Evolutionary conservation across 2,888 invertebrate genomes (phyloP), one percentile per base, ranked within the genome.

Genomic region (Cephus spinipes): DNA sequence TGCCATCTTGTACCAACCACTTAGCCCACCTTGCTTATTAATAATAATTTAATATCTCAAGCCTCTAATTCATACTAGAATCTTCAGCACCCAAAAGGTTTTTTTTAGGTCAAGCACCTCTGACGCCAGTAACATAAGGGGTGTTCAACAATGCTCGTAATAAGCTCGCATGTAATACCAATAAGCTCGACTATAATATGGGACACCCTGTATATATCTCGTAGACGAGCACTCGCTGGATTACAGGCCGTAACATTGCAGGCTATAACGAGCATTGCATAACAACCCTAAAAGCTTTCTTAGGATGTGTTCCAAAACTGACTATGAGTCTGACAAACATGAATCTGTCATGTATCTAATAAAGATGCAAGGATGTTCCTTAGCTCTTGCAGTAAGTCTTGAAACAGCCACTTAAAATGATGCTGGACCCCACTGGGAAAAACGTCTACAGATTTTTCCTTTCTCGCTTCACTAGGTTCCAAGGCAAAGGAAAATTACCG

Each of bases 61-160:
- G 71, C 9, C 12, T 33, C 15, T 23, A n/a, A 71, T 33, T 15
- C 11, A 32, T 33, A 33, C 12, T 9, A 71, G 71, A 55, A 55
- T 9, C 55, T 55, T 23, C 55, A 23, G 55, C 2, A 55, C 23
- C 55, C 55, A 9, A 55, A 55, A 15, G 55, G 1, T 6, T 12
- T 76, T 86, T 87, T 87, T 85, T 85, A 83, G 87, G 88, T 88
- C 87, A 86, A 88, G 87, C 82, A 82, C 80, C 84, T 84, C 81
- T 79, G 83, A 85, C 83, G 81, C 86, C 88, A 86, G 87, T 87
- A 88, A 88, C 86, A 83, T 84, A 81, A 86, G 86, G 85, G 84
- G 81, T 79, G 83, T 80, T 82, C 80, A 81, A 83, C 82, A 85
- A 84, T 84, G 23, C 55, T 55, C 55, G 9, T 55, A 23, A 55